These are phyloP conservation scores for Drosophila atripex DNA, from an alignment of 2,888 invertebrate genomes.

Conservation along the genomic window DNA sequence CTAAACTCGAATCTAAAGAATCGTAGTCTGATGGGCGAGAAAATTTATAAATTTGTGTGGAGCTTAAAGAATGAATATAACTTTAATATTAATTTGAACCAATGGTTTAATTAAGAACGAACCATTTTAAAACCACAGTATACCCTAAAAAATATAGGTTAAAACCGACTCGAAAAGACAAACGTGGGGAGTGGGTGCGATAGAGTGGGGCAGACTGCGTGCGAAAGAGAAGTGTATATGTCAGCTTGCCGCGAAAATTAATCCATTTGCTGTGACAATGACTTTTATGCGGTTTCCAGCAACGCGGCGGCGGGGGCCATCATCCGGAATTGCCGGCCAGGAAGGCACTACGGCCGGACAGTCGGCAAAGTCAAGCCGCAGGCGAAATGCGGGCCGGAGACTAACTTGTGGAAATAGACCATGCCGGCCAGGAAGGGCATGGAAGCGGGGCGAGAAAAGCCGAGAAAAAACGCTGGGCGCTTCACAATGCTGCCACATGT, in stretches of 20 bases:
- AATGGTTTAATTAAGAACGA: background rate
- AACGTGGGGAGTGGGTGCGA: constrained; percentile 18
- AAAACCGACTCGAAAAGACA: constrained; percentile 19
- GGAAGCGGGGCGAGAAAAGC: constrained; percentile 6
- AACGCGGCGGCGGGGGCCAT: constrained; percentile 52
- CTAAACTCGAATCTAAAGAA: background rate
- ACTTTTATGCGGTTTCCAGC: constrained; percentile 78
- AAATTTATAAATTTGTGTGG: background rate
- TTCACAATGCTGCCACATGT: constrained; percentile 73
- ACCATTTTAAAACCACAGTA: background rate
- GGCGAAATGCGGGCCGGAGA: constrained; percentile 64
- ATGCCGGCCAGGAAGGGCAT: constrained; percentile 13
- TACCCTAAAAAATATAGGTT: constrained; percentile 9
- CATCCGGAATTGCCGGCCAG: constrained; percentile 57
- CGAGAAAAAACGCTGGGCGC: constrained; percentile 32
- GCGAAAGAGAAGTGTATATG: constrained; percentile 54
- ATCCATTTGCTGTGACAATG: constrained; percentile 80
- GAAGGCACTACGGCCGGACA: constrained; percentile 52
- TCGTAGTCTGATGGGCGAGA: background rate
- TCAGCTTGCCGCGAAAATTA: constrained; percentile 77
- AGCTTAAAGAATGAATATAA: background rate
- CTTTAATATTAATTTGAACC: background rate
- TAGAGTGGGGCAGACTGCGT: constrained; percentile 4
- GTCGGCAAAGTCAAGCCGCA: constrained; percentile 73
- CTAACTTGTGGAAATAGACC: constrained; percentile 7